Evolutionary conservation across 1,140 invertebrate species (phyloP), one percentile per base, ranked within the genome.

Genomic region (Macrotrachela quadricornifera): DNA sequence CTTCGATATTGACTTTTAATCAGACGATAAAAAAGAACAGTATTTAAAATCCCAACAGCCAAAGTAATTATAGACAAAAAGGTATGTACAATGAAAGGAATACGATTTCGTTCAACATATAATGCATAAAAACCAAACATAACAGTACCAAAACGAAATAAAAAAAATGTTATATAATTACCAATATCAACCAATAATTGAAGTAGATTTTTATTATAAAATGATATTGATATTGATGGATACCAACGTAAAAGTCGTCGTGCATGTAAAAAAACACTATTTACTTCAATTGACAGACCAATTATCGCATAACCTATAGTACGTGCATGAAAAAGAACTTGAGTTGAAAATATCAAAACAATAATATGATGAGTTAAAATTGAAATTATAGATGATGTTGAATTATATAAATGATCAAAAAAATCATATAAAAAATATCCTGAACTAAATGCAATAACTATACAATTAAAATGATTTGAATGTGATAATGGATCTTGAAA

Each of bases 381-480:
- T 30, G 21, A 8, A 30, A 30, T 30, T 4, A 30, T 30, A 30
- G 21, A 30, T 30, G 21, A 4, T 30, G 21, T 30, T 2, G 21
- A 30, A 30, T 30, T 30, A 4, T 30, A 8, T 15, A 53, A 13
- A 14, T 44, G 46, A 39, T 53, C 51, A 13, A 46, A 53, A 47
- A 53, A 53, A 15, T 53, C 51, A 30, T 53, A 53, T 14, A 53
- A 36, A 43, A 53, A 53, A 16, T 53, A 53, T 16, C 51, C 51
- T 30, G 37, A 47, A 10, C 44, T 46, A 37, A 53, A 53, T 12
- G 51, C 45, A 16, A 53, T 10, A 10, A 53, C 10, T 38, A 47
- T 6, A 47, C 46, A 53, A 13, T 30, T 30, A 8, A 30, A 30
- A 30, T 30, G 21, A 30, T 30, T 30, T 30, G 8, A 4, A 30